Evolutionary conservation across 2,797 vertebrate genomes (phyloP).

Genomic region (Squalus acanthias): DNA sequence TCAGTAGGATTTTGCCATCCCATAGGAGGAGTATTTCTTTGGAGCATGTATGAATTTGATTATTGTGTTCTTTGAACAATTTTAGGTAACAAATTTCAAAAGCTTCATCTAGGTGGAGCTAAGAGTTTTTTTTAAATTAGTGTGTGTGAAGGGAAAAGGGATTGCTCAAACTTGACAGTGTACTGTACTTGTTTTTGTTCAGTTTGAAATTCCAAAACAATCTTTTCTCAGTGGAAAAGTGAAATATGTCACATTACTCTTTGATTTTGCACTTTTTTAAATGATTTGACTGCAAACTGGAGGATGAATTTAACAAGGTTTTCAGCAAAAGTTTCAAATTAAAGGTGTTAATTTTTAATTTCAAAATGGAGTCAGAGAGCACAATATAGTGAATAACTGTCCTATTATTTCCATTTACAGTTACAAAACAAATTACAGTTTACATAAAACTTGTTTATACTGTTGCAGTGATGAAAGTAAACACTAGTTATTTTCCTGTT

Average conservation of each 20-base stretch:
- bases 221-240: neutral
- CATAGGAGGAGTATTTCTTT: neutral
- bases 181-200: neutral
- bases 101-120: neutral
- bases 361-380: neutral
- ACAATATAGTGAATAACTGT: neutral
- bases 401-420: neutral
- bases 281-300: neutral
- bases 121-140: neutral
- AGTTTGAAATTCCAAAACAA: neutral
- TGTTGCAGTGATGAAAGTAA: neutral
- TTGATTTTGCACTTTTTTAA: neutral
- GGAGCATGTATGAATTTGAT: neutral
- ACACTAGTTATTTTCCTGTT: neutral
- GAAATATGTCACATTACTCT: neutral
- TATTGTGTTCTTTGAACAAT: neutral
- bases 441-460: neutral
- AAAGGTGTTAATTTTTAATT: neutral
- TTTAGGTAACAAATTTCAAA: neutral
- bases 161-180: neutral
- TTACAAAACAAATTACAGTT: neutral
- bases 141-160: neutral
- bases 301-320: neutral
- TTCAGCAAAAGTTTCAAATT: neutral
- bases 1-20: neutral